Evolutionary conservation across 2,888 invertebrate species (phyloP).

Genomic region (Pollenia angustigena): DNA sequence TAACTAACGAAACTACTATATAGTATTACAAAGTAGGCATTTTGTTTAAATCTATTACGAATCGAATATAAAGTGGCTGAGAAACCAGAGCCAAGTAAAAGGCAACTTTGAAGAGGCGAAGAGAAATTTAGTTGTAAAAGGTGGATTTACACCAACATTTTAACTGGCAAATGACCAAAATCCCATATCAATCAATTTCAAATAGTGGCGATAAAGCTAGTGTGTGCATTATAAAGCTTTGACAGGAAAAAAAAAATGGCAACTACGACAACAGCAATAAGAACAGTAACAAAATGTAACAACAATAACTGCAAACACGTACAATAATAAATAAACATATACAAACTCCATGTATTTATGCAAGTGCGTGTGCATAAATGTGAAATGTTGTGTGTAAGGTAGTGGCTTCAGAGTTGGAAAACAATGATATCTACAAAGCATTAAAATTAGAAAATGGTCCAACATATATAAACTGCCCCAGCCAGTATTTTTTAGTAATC

Average conservation of each 20-base stretch:
- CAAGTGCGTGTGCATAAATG: not conserved
- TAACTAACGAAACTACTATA: constrained; percentile 30
- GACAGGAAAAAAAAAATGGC: constrained; percentile 40
- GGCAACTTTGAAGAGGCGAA: not conserved
- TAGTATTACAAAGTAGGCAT: constrained; percentile 41
- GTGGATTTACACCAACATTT: constrained; percentile 56
- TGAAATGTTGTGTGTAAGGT: constrained; percentile 7
- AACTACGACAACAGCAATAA: not conserved
- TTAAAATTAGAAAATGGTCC: too few species aligned
- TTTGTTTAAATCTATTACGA: constrained; percentile 7
- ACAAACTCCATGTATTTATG: not conserved
- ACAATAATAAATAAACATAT: not conserved
- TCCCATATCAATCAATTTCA: constrained; percentile 81
- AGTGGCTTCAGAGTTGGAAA: not conserved
- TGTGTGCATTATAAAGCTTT: constrained; percentile 26
- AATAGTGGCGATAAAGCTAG: constrained; percentile 57
- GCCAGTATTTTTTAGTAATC: too few species aligned
- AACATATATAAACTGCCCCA: too few species aligned
- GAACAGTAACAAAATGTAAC: not conserved
- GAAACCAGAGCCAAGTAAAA: not conserved
- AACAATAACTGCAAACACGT: constrained; percentile 2
- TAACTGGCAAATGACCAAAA: constrained; percentile 78
- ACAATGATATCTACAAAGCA: not conserved
- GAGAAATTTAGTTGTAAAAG: constrained; percentile 54
- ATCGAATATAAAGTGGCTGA: not conserved